phyloP scores from a whole-genome alignment of 2,888 invertebrate species.

The Rotaria socialis region DNA sequence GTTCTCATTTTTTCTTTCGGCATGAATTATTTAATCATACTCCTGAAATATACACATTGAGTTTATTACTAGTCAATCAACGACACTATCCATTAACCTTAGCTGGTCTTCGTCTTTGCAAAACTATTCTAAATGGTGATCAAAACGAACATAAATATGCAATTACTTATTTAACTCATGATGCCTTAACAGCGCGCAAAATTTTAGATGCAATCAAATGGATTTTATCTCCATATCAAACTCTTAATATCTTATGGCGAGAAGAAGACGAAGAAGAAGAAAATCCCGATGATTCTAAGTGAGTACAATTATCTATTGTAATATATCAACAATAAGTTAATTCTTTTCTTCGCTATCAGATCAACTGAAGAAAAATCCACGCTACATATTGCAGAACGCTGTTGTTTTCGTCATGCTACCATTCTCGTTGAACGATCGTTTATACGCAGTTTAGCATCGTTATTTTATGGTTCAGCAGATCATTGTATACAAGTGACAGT shows the following conservation, averaged over 20 bases:
- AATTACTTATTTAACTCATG: background rate
- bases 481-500: background rate
- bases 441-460: background rate
- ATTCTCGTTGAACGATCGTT: background rate
- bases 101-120: background rate
- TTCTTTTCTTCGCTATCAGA: background rate
- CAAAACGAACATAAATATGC: background rate
- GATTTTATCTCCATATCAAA: background rate
- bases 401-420: background rate
- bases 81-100: background rate
- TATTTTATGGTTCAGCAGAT: background rate
- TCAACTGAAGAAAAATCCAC: background rate
- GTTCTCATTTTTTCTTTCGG: background rate
- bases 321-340: too few species aligned
- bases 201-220: background rate
- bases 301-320: background rate
- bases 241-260: background rate
- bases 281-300: background rate
- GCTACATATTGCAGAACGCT: background rate
- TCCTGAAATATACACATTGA: background rate
- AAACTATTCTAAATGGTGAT: background rate
- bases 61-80: background rate
- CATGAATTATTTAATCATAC: background rate
- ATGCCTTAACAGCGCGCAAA: background rate
- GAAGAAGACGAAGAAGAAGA: background rate